These are phyloP conservation scores for Odontophorus gujanensis DNA, from an alignment of 2,113 vertebrate species.

Conservation along the genomic window DNA sequence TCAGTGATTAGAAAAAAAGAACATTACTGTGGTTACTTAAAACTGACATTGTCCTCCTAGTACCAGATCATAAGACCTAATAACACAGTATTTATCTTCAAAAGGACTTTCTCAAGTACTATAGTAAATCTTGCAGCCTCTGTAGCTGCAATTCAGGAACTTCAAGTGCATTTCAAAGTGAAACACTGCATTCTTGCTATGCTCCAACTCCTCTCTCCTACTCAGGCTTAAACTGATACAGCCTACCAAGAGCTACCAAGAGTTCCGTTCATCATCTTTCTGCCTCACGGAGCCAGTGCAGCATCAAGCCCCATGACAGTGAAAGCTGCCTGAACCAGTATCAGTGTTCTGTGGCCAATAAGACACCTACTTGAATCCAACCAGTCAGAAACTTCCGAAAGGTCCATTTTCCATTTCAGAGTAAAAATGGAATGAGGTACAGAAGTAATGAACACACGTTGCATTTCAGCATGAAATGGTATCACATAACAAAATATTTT, in stretches of 20 bases:
- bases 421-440: not conserved
- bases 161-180: not conserved
- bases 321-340: accelerated
- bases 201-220: not conserved
- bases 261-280: not conserved
- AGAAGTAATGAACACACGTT: not conserved
- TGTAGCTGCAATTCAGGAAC: not conserved
- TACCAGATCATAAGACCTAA: not conserved
- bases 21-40: not conserved
- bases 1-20: not conserved
- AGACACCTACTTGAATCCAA: accelerated
- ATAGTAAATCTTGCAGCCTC: not conserved
- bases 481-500: not conserved
- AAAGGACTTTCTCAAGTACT: not conserved
- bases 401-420: not conserved
- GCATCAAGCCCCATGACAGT: not conserved
- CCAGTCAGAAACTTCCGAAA: accelerated
- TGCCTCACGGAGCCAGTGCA: accelerated
- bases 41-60: not conserved
- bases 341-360: accelerated
- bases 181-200: accelerated
- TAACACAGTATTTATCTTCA: not conserved
- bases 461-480: not conserved
- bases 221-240: accelerated
- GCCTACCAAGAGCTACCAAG: too few species aligned